Evolutionary conservation across 2,888 invertebrate genomes (phyloP).

Genomic region (Polydrusus tereticollis): DNA sequence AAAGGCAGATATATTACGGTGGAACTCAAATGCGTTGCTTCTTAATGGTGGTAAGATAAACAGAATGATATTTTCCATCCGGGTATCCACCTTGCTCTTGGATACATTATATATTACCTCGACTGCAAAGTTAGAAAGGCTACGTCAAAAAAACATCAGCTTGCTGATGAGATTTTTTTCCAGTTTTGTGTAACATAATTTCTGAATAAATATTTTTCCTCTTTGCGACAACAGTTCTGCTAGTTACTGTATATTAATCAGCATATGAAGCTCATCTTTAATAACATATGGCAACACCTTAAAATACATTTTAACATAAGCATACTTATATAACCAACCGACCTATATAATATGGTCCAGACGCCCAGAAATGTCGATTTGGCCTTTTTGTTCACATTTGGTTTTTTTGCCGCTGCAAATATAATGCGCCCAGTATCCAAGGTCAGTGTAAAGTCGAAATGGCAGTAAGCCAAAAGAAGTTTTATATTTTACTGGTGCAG

Average conservation of each 20-base stretch:
- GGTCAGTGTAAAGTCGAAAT: constrained; percentile 50
- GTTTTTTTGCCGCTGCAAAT: constrained; percentile 53
- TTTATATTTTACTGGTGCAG: constrained; percentile 3
- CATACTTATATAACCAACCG: constrained; percentile 62
- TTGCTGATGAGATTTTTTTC: too few species aligned
- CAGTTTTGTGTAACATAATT: too few species aligned
- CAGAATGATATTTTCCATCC: too few species aligned
- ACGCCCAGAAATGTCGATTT: constrained; percentile 63
- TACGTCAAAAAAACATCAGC: too few species aligned
- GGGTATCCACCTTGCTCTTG: too few species aligned
- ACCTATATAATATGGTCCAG: constrained; percentile 67
- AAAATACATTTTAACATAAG: constrained; percentile 37
- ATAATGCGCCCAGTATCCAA: constrained; percentile 54
- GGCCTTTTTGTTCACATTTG: constrained; percentile 53
- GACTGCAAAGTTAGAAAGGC: too few species aligned
- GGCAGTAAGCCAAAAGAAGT: constrained; percentile 35
- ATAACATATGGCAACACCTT: constrained; percentile 48
- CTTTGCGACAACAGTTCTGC: too few species aligned
- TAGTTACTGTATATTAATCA: neutral
- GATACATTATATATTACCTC: too few species aligned
- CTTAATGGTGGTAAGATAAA: too few species aligned
- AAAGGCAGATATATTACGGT: too few species aligned
- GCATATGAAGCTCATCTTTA: constrained; percentile 41
- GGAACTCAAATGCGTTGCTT: too few species aligned
- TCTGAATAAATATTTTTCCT: too few species aligned